Evolutionary conservation across 2,797 vertebrate genomes (phyloP).

Genomic region (Acanthopagrus latus): DNA sequence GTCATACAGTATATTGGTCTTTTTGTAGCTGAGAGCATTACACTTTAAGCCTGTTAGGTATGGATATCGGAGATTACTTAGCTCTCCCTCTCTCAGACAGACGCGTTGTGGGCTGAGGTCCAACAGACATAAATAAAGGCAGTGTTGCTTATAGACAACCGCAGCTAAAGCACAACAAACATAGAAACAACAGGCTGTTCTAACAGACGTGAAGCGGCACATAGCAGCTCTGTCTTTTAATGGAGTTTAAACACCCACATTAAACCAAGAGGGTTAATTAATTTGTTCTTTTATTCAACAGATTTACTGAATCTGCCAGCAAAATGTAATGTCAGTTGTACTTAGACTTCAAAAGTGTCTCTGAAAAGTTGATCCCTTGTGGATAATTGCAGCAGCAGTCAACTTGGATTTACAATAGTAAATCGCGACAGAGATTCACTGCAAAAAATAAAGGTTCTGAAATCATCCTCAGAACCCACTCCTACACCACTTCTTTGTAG

Average conservation of each 20-base stretch:
- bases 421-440: background rate
- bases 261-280: slow-evolving; percentile 54
- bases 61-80: slow-evolving; percentile 66
- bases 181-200: slow-evolving; percentile 38
- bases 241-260: slow-evolving; percentile 46
- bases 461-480: background rate
- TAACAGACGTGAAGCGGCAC: slow-evolving; percentile 37
- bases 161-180: slow-evolving; percentile 16
- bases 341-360: too few species aligned
- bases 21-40: slow-evolving; percentile 71
- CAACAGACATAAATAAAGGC: slow-evolving; percentile 38
- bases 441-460: background rate
- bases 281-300: slow-evolving; percentile 39
- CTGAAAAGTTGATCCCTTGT: background rate
- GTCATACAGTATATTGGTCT: slow-evolving; percentile 50
- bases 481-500: background rate
- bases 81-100: slow-evolving; percentile 39
- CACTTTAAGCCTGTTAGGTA: slow-evolving; percentile 72
- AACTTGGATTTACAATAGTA: background rate
- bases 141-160: slow-evolving; percentile 29
- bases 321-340: slow-evolving; percentile 12
- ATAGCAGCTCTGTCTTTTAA: slow-evolving; percentile 39
- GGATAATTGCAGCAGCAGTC: too few species aligned
- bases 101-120: slow-evolving; percentile 38
- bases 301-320: slow-evolving; percentile 40